These are phyloP conservation scores for Poecile montanus DNA, from an alignment of 2,797 vertebrate genomes.

Conservation along the genomic window DNA sequence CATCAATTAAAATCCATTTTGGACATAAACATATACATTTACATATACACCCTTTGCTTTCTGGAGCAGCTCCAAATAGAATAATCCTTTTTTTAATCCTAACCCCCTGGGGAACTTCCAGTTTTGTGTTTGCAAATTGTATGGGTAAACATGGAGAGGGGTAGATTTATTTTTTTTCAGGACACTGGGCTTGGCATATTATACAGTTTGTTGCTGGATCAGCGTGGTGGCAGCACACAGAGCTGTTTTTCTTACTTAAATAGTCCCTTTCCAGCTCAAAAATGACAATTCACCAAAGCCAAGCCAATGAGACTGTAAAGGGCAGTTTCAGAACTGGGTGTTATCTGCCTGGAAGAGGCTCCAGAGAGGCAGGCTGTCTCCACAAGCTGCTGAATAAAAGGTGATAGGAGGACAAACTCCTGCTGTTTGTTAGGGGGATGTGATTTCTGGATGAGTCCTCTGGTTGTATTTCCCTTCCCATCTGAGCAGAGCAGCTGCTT, in stretches of 20 bases:
- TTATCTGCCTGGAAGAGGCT: slow-evolving; percentile 71
- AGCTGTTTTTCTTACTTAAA: not conserved
- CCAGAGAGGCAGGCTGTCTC: slow-evolving; percentile 61
- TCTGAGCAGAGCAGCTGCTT: not conserved
- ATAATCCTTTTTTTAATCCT: not conserved
- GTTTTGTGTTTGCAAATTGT: not conserved
- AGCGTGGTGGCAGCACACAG: not conserved
- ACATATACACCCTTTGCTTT: not conserved
- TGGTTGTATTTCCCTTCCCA: not conserved
- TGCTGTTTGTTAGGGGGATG: slow-evolving; percentile 44
- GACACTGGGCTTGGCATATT: not conserved
- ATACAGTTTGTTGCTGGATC: not conserved
- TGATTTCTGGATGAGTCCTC: slow-evolving; percentile 35
- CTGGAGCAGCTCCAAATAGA: not conserved
- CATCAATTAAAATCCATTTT: slow-evolving; percentile 6
- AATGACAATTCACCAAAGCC: not conserved
- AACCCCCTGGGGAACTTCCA: not conserved
- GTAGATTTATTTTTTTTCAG: not conserved
- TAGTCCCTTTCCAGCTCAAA: not conserved
- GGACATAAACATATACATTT: not conserved
- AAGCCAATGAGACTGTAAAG: not conserved
- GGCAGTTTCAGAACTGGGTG: slow-evolving; percentile 15
- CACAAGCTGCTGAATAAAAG: slow-evolving; percentile 71
- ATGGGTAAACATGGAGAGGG: not conserved
- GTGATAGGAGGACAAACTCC: slow-evolving; percentile 73